Base-by-base conservation (phyloP, 2,888 invertebrate genomes). In the Spilosoma lubricipeda region DNA sequence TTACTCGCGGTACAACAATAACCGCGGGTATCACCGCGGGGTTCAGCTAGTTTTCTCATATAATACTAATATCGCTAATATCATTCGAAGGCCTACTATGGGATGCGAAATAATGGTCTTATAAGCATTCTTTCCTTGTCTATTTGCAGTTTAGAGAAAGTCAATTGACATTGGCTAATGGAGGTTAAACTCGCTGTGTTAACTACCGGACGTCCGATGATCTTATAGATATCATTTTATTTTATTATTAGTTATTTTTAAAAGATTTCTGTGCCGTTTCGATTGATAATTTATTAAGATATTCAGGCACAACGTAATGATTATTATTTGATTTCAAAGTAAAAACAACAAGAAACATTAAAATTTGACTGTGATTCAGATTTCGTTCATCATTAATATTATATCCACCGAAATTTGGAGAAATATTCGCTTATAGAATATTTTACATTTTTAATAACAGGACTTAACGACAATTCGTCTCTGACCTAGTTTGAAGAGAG, bases 151-250 rank as follows among this genome's bases (percentile, higher is more conserved):
- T 66, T 71, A 67, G 67, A 73, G 77, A 78, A 83, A 79, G 75
- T 73, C 9, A 65, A 85, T 81, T 80, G 84, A 77, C 82, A 79
- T 83, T 85, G 84, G 75, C 45, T 75, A 68, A 70, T 68, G 45
- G 74, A 77, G 77, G 79, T 72, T 77, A 73, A 70, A 48, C 45
- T 79, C 59, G 65, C 65, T 48, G 45, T 76, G 67, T 71, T 71
- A 81, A 77, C 75, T 52, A 72, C 68, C 77, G 73, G 82, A 83
- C 67, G 74, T 83, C 79, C 76, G 76, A 81, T 76, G 76, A 74
- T 75, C 72, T 67, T 52, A 64, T 18, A 70, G 48, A 73, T 42
- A 70, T n/a, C 3, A 65, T 73, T 42, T 68, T 45, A 9, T 30
- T 20, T 30, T 30, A 63, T n/a, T n/a, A n/a, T n/a, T n/a, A n/a